Evolutionary conservation across 1,140 invertebrate genomes (phyloP).

Genomic region (Laodelphax striatellus): DNA sequence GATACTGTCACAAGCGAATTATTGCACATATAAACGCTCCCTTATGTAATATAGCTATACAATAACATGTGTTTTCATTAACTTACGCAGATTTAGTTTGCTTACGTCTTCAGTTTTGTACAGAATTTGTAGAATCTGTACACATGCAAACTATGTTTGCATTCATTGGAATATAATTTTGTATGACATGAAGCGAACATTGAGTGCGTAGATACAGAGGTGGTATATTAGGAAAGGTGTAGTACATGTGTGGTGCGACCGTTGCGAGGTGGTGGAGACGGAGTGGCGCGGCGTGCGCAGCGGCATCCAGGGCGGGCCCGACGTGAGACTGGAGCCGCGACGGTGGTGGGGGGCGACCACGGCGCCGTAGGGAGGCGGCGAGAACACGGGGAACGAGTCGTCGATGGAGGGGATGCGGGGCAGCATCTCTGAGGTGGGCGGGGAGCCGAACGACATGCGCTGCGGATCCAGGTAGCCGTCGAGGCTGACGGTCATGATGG

Average conservation of each 20-base stretch:
- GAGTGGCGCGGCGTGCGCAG: conserved; percentile 45
- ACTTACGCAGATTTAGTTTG: no score
- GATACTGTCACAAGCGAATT: no score
- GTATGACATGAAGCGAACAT: no score
- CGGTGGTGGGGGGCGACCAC: conserved; percentile 18
- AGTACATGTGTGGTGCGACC: conserved; percentile 76
- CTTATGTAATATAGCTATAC: no score
- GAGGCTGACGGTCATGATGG: conserved; percentile 66
- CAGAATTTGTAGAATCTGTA: no score
- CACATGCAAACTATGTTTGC: no score
- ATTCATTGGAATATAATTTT: no score
- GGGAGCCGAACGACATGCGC: conserved; percentile 62
- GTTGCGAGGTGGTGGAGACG: conserved; percentile 54
- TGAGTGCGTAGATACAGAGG: no score
- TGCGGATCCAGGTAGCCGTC: conserved; percentile 76
- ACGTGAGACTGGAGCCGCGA: conserved; percentile 23
- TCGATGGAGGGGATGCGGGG: conserved; percentile 48
- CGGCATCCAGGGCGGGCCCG: conserved; percentile 42
- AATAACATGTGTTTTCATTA: no score
- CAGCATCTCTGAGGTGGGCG: conserved; percentile 43
- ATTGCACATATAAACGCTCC: no score
- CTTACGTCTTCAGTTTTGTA: no score
- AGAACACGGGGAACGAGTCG: conserved; percentile 74
- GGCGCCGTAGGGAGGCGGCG: conserved; percentile 56
- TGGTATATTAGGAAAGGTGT: not conserved